Evolutionary conservation across 2,113 vertebrate species (phyloP), one percentile per base, ranked within the genome.

Genomic region (Ictidomys tridecemlineatus): DNA sequence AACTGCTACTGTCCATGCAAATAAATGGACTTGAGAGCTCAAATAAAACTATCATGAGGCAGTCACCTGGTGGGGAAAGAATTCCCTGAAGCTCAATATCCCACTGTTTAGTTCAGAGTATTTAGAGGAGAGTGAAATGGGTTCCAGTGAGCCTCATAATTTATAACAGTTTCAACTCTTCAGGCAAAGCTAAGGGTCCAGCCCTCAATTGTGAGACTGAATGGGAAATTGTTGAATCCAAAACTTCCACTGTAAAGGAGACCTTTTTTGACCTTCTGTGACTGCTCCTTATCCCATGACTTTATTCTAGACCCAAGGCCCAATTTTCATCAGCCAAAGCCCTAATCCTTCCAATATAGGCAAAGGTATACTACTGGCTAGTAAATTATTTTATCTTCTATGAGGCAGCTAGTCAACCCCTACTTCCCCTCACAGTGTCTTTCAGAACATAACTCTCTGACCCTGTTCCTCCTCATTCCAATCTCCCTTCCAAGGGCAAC

Each of bases 381-480:
- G 39, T 73, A 24, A 93, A n/a, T 89, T 74, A 72, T 70, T 93
- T 87, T 67, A 67, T 79, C 89, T 74, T 94, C 58, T 37, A 24
- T 45, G 28, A 42, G 26, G 42, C 16, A 96, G 86, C 67, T 37
- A 72, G 26, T 95, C 32, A 87, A 58, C 56, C 72, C 30, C 42
- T 72, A 78, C 65, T 84, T 83, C 5, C 4, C 28, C 39, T 83
- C 17, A n/a, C 18, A 58, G 32, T 63, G 17, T 78, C 17, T 92
- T 51, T 82, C 83, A 83, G 39, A 93, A 86, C 69, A 26, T 26
- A 87, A 24, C 48, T 76, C 70, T 88, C 70, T 88, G 37, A 90
- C 11, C 56, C 56, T 63, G 20, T 76, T 37, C 34, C 24, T 82
- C 78, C 10, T 39, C 45, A 87, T 85, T 86, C 58, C 67, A 72